A percentile compares a stretch with the other conserved stretches of the same genome.
Conservation (phyloP, 1,140 invertebrate genomes). For the Caenorhabditis briggsae region DNA sequence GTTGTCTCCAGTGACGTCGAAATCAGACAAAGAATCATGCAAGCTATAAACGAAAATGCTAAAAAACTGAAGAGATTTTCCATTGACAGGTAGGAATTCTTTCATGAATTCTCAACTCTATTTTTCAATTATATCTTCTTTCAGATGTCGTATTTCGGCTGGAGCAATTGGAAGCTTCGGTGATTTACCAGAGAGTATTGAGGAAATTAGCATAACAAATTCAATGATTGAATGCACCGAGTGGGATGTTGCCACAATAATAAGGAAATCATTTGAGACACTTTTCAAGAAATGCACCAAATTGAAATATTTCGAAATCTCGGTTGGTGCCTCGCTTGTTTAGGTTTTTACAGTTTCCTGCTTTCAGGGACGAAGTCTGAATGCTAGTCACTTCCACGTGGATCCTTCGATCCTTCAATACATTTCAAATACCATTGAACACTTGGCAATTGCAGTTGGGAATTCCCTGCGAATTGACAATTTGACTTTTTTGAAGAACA, state of each 20-base stretch:
- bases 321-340: not conserved
- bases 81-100: constrained; percentile 20
- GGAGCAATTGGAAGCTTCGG: constrained; percentile 40
- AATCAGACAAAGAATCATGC: not conserved
- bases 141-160: constrained; percentile 23
- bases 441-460: constrained; percentile 44
- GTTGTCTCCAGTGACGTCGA: constrained; percentile 3
- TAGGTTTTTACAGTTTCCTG: not conserved
- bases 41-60: constrained; percentile 8
- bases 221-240: constrained; percentile 38
- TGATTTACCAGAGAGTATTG: constrained; percentile 25
- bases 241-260: constrained; percentile 34
- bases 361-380: constrained; percentile 20
- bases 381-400: constrained; percentile 24
- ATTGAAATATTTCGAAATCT: constrained; percentile 25
- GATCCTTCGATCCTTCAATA: constrained; percentile 13
- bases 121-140: not conserved
- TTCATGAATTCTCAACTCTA: not conserved
- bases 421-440: constrained; percentile 28
- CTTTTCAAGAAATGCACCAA: constrained; percentile 11
- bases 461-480: constrained; percentile 2
- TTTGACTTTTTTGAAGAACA: constrained; percentile 28
- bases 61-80: not conserved
- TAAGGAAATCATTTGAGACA: constrained; percentile 9
- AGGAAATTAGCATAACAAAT: constrained; percentile 45